Evolutionary conservation across 2,888 invertebrate species (phyloP).

Genomic region (Ophraella communa): DNA sequence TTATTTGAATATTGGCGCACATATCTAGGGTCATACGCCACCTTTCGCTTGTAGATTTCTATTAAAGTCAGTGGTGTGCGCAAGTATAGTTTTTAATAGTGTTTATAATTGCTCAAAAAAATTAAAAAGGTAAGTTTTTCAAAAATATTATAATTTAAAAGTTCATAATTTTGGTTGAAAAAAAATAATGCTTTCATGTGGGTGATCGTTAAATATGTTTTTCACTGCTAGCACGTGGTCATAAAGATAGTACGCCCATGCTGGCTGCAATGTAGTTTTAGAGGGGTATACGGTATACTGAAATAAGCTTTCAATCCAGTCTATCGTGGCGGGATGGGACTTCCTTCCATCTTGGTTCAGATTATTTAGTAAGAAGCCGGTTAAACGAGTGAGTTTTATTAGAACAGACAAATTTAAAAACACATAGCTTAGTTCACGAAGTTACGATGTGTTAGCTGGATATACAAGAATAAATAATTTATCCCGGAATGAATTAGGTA

Average conservation of each 20-base stretch:
- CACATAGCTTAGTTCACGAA: constrained; percentile 42
- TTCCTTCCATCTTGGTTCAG: constrained; percentile 80
- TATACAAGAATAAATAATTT: constrained; percentile 65
- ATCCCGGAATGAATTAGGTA: constrained; percentile 78
- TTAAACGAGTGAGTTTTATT: constrained; percentile 63
- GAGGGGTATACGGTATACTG: constrained; percentile 62
- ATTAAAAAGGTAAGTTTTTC: constrained; percentile 28
- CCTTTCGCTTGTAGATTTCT: constrained; percentile 31
- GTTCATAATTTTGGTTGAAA: no score
- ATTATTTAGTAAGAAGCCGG: constrained; percentile 76
- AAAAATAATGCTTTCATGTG: background rate
- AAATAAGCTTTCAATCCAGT: constrained; percentile 61
- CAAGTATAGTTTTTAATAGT: constrained; percentile 14
- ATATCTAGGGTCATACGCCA: constrained; percentile 10
- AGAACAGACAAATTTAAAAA: constrained; percentile 44
- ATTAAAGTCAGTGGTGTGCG: constrained; percentile 38
- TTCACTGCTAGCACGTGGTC: constrained; percentile 33
- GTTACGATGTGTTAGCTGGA: constrained; percentile 53
- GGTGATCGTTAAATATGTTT: background rate
- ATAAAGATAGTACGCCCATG: constrained; percentile 57
- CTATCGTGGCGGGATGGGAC: constrained; percentile 71
- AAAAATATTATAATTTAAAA: no score
- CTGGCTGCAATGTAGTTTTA: constrained; percentile 65
- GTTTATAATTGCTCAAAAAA: constrained; percentile 11
- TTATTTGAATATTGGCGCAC: constrained; percentile 28